Evolutionary conservation across 2,113 vertebrate genomes (phyloP).

Genomic region (Dendropsophus ebraccatus): DNA sequence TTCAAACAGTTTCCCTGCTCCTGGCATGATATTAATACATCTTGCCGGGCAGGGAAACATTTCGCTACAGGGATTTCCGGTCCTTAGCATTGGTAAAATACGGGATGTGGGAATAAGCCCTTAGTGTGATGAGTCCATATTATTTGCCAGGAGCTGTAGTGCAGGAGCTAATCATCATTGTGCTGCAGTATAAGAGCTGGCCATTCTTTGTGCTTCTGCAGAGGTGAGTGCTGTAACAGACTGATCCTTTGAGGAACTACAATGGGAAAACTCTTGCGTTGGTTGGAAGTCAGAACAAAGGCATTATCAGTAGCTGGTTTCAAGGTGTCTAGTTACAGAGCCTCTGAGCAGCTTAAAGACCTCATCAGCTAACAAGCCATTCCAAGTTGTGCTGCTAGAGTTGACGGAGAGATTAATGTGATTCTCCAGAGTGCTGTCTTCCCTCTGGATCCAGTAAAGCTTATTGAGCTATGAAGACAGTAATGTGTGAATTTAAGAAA

Average conservation of each 20-base stretch:
- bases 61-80: no score
- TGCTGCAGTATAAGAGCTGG: conserved; percentile 11
- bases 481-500: neutral
- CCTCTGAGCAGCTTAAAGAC: conserved; percentile 35
- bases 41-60: no score
- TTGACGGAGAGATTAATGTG: conserved; percentile 14
- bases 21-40: no score
- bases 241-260: conserved; percentile 27
- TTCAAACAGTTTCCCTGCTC: no score
- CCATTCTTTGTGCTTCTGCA: conserved; percentile 34
- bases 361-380: conserved; percentile 48
- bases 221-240: conserved; percentile 24
- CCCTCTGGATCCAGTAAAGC: conserved; percentile 7
- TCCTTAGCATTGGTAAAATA: no score
- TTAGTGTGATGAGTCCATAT: no score
- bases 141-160: neutral
- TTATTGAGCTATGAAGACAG: neutral
- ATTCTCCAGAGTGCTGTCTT: neutral
- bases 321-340: conserved; percentile 34
- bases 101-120: no score
- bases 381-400: conserved; percentile 23
- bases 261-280: conserved; percentile 45
- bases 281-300: conserved; percentile 48
- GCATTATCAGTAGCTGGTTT: conserved; percentile 16
- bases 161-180: neutral